Conservation (phyloP, 2,888 invertebrate species). For the Acanthosepion pharaonis region DNA sequence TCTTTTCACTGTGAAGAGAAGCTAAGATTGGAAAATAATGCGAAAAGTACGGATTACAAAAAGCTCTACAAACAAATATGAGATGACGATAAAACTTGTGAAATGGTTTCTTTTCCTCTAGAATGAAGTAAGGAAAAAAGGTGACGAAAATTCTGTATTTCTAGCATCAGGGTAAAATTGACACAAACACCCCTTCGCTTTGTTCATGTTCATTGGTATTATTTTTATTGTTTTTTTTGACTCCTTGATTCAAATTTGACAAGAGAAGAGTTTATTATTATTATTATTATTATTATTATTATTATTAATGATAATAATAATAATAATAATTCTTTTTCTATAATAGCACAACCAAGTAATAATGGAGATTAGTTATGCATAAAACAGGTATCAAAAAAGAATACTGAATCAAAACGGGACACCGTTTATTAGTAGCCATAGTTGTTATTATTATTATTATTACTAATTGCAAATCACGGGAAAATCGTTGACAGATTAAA, state of each 20-base stretch:
- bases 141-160: neutral
- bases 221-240: no score
- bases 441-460: neutral
- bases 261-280: neutral
- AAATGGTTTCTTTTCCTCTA: neutral
- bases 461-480: neutral
- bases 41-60: neutral
- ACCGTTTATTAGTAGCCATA: neutral
- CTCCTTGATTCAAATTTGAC: no score
- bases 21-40: neutral
- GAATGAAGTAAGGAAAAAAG: neutral
- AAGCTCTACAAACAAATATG: neutral
- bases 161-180: neutral
- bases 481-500: neutral
- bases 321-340: neutral
- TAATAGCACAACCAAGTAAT: neutral
- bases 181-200: neutral
- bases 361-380: neutral
- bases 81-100: neutral
- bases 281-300: neutral
- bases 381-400: neutral
- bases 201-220: neutral
- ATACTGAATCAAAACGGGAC: neutral
- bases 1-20: neutral
- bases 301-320: neutral